A percentile compares a stretch with the other conserved stretches of the same genome.
These are phyloP conservation scores for Eupeodes corollae DNA, from an alignment of 1,140 invertebrate genomes.

Conservation along the genomic window DNA sequence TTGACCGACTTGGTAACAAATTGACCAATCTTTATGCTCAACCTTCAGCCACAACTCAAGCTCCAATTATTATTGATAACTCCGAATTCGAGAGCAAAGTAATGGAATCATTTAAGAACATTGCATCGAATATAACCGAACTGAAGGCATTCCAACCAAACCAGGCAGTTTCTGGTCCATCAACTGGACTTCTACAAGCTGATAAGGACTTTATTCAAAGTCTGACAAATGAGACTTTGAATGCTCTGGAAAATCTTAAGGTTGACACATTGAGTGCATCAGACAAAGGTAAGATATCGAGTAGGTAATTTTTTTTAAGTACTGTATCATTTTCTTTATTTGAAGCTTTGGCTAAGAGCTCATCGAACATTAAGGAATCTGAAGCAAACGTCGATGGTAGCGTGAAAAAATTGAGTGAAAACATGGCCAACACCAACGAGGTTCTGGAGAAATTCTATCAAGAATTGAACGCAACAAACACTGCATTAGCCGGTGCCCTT, in stretches of 20 bases:
- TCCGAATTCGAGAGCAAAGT: conserved; percentile 26
- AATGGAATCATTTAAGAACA: conserved; percentile 11
- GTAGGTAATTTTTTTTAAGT: neutral
- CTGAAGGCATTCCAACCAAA: conserved; percentile 9
- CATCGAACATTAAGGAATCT: conserved; percentile 34
- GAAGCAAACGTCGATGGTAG: conserved; percentile 20
- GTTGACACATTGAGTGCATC: conserved; percentile 13
- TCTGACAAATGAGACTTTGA: conserved; percentile 29
- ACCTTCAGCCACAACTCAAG: conserved; percentile 14
- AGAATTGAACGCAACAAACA: conserved; percentile 46
- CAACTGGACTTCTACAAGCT: conserved; percentile 13
- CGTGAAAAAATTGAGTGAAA: conserved; percentile 39
- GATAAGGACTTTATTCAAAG: conserved; percentile 27
- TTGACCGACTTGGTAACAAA: conserved; percentile 26
- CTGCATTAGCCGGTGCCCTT: conserved; percentile 40
- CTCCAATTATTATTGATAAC: conserved; percentile 7
- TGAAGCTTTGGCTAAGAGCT: conserved; percentile 28
- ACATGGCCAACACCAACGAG: conserved; percentile 36
- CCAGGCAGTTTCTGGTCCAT: no score
- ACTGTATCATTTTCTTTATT: neutral
- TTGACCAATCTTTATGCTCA: conserved; percentile 15
- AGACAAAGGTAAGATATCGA: conserved; percentile 17
- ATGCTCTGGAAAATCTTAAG: conserved; percentile 22
- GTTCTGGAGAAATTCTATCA: conserved; percentile 36
- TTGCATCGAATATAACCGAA: conserved; percentile 15